Base-by-base conservation (phyloP, 2,797 vertebrate species). In the Artibeus lituratus region DNA sequence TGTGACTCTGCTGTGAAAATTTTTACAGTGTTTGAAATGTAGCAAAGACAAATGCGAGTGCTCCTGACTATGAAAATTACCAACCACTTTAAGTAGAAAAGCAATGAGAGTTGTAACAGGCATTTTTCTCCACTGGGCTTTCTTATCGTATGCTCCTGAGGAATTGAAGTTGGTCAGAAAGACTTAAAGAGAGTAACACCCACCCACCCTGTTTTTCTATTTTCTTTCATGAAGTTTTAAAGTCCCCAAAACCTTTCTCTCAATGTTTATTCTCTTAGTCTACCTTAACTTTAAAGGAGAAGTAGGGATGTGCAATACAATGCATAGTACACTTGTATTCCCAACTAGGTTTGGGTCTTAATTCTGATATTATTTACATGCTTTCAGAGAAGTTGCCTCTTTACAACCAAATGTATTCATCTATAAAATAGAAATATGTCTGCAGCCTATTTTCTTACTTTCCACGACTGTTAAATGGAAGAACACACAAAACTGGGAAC, bases 261-360 rank as follows among this genome's bases (percentile, higher is more conserved):
- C 7, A 22, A 22, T 5, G 18, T 59, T 87, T 74, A 29, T 89
- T 94, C 39, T 77, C 92, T 96, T 11, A 32, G 11, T 78, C 24
- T 85, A 24, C 14, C 10, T 47, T 53, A 82, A 59, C 44, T 88
- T 80, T 55, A 32, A 42, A 49, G 39, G 44, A 87, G 65, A 74
- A 26, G 11, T 4, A 77, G 11, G 16, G 11, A 44, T 3, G 7
- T 7, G 1, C 2, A 47, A 3, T 3, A 37, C 7, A 72, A 49
- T 51, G 4, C n/a, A 22, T 0, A 19, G 37, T 1, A 51, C 1
- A 18, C 11, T 24, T 93, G 10, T 3, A 44, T 55, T 85, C 59
- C 42, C 3, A 93, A 42, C 29, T 83, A 10, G 3, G 8, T 57
- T 73, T 53, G 42, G 44, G 35, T 85, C 44, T 78, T 59, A 65